These are phyloP conservation scores for Drosophila crucigera DNA, from an alignment of 2,888 invertebrate species.

Conservation along the genomic window DNA sequence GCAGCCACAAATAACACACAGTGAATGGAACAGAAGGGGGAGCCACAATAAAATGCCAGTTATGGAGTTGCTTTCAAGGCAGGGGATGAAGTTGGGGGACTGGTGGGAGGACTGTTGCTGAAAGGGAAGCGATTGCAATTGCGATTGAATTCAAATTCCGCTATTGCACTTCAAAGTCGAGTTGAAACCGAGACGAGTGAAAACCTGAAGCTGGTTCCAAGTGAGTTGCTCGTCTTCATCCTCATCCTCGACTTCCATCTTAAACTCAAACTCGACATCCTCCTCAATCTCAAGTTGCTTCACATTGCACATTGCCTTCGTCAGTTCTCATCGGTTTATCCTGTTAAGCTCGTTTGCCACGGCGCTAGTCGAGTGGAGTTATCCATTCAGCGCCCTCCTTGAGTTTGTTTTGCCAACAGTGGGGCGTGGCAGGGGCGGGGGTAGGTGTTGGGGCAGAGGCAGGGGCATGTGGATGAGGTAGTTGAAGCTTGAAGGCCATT, in stretches of 20 bases:
- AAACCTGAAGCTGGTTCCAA: slow-evolving; percentile 48
- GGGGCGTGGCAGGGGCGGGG: neutral
- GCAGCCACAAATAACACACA: slow-evolving; percentile 39
- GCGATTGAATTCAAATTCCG: slow-evolving; percentile 75
- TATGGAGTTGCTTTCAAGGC: slow-evolving; percentile 10
- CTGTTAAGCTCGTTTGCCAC: slow-evolving; percentile 71
- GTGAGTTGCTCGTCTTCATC: slow-evolving; percentile 25
- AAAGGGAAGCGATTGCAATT: slow-evolving; percentile 55
- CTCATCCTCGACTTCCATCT: slow-evolving; percentile 12
- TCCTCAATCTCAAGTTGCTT: neutral
- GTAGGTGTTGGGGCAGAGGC: slow-evolving; percentile 14
- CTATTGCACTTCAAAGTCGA: slow-evolving; percentile 70
- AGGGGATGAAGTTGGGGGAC: neutral
- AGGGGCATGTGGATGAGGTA: neutral
- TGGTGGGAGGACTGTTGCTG: slow-evolving; percentile 1
- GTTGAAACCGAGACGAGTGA: slow-evolving; percentile 49
- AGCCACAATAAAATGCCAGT: slow-evolving; percentile 48
- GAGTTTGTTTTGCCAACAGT: slow-evolving; percentile 48
- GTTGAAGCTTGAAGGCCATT: slow-evolving; percentile 56
- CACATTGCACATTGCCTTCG: slow-evolving; percentile 17
- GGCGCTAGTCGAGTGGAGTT: slow-evolving; percentile 61
- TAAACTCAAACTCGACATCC: slow-evolving; percentile 3
- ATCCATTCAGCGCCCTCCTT: slow-evolving; percentile 28
- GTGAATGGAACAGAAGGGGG: slow-evolving; percentile 20
- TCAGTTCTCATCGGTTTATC: slow-evolving; percentile 61